phyloP scores from a whole-genome alignment of 2,888 invertebrate species.

The Malacosoma neustria region DNA sequence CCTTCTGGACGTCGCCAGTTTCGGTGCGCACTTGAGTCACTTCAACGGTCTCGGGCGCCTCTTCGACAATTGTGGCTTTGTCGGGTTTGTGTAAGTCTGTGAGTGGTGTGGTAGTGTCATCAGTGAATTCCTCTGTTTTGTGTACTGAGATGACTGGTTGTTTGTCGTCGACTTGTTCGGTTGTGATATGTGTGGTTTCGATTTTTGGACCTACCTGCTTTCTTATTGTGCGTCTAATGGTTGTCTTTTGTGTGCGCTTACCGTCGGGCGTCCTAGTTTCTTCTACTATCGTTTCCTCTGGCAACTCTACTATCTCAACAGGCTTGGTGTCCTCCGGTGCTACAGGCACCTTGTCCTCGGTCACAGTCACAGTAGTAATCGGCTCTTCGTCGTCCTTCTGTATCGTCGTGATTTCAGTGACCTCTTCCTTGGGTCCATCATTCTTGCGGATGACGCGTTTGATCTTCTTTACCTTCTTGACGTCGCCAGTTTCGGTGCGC shows the following conservation, averaged over 20 bases:
- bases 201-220: conserved; percentile 22
- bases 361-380: not conserved
- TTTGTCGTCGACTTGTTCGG: conserved; percentile 7
- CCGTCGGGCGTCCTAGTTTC: conserved; percentile 1
- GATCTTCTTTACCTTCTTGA: conserved; percentile 10
- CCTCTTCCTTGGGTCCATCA: not conserved
- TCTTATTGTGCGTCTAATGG: conserved; percentile 22
- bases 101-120: not conserved
- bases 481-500: conserved; percentile 20
- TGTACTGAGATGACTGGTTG: conserved; percentile 22
- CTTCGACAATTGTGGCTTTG: too few relatives aligned
- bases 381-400: not conserved
- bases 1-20: too few relatives aligned
- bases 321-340: not conserved
- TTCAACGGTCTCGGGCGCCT: too few relatives aligned
- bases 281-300: not conserved
- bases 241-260: conserved; percentile 26
- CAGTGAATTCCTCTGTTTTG: conserved; percentile 13
- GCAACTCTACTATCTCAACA: not conserved
- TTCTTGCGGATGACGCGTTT: not conserved
- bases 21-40: too few relatives aligned
- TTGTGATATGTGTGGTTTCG: conserved; percentile 11
- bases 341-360: not conserved
- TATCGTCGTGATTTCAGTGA: not conserved
- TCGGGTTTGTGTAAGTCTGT: too few relatives aligned